phyloP scores from a whole-genome alignment of 2,888 invertebrate species.

The Hypomecis punctinalis region DNA sequence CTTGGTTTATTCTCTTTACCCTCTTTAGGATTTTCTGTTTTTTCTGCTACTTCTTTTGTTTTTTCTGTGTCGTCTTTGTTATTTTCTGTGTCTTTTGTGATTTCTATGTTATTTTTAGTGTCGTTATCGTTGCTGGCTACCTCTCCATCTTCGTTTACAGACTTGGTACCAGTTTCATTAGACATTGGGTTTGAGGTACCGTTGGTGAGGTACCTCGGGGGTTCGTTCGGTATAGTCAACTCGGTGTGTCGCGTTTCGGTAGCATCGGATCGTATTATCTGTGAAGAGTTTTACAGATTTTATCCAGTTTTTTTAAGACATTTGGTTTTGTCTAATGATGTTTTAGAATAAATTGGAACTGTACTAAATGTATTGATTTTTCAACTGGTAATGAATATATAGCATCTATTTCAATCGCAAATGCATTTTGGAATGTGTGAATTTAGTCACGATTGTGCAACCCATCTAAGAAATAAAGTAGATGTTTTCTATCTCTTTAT shows the following conservation, averaged over 20 bases:
- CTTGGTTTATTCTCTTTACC: constrained; percentile 71
- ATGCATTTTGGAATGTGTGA: not conserved
- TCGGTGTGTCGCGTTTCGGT: constrained; percentile 63
- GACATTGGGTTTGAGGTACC: constrained; percentile 80
- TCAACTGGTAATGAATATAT: not conserved
- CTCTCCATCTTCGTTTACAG: constrained; percentile 75
- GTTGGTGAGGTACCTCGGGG: constrained; percentile 64
- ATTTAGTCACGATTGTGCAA: not conserved
- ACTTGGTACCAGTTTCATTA: constrained; percentile 74
- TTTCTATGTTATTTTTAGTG: constrained; percentile 15
- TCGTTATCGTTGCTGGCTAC: constrained; percentile 46
- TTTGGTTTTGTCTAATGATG: not conserved
- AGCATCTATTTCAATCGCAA: no score
- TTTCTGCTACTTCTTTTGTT: constrained; percentile 27
- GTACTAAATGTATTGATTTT: not conserved
- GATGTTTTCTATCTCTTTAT: no score
- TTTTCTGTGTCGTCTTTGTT: constrained; percentile 23
- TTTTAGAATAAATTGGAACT: not conserved
- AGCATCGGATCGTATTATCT: constrained; percentile 76
- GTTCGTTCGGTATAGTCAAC: constrained; percentile 57
- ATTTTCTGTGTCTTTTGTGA: constrained; percentile 26
- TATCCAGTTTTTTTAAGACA: constrained; percentile 3
- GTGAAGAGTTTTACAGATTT: constrained; percentile 52
- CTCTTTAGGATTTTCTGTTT: constrained; percentile 78
- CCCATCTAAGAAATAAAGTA: not conserved